Evolutionary conservation across 2,113 vertebrate species (phyloP), one percentile per base, ranked within the genome.

Genomic region (Fulica atra): DNA sequence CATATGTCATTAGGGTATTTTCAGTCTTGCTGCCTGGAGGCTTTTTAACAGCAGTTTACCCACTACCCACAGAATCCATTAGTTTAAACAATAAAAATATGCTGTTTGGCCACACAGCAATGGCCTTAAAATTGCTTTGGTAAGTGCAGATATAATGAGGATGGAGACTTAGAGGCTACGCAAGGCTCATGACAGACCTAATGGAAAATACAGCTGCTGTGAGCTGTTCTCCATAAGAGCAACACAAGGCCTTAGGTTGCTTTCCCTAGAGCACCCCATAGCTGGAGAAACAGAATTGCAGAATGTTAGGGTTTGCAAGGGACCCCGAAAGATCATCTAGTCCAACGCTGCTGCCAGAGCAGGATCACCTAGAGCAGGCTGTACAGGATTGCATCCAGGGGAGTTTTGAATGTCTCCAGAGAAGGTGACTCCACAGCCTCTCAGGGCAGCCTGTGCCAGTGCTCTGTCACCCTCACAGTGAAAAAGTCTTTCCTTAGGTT

Each of bases 31-130:
- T 92, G 74, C 93, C 61, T 44, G 38, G 65, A 92, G 87, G 83
- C 54, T 86, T 94, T 95, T 94, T 92, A 96, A 95, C 94, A 95
- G 82, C 77, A 89, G 85, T n/a, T 95, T 95, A 93, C 76, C 71
- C 53, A 88, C 63, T 48, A 61, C 70, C 82, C 92, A 96, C 90
- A 95, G 95, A 95, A 93, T 12, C 71, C 69, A 92, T 96, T 91
- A 87, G 80, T 85, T 95, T 93, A 97, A 97, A 95, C 79, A 97
- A 71, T 91, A 94, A 96, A 83, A 93, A 84, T 21, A 65, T 97
- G 66, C 63, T 56, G 46, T 91, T 93, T 83, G 81, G 78, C 36
- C 57, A 73, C 38, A 66, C 42, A 85, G 51, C 7, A 13, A 78
- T 40, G 40, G 85, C 61, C 40, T 11, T 92, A 78, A 93, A 94